Evolutionary conservation across 1,140 invertebrate species (phyloP).

Genomic region (Zaprionus lachaisei): DNA sequence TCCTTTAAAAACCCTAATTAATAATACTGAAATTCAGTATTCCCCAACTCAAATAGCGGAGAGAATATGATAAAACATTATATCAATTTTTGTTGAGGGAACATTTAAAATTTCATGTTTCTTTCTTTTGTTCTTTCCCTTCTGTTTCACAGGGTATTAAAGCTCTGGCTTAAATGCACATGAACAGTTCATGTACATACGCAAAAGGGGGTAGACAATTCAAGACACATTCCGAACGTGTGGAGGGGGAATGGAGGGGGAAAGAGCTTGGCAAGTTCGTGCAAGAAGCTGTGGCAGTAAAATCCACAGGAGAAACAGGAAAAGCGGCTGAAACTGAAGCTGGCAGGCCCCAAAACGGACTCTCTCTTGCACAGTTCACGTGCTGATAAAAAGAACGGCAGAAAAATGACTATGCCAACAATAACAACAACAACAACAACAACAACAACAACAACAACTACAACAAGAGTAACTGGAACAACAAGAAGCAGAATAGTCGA

Average conservation of each 20-base stretch:
- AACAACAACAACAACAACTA: slow-evolving; percentile 32
- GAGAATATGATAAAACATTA: background rate
- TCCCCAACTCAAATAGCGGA: too few relatives aligned
- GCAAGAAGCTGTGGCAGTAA: slow-evolving; percentile 14
- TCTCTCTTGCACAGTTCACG: slow-evolving; percentile 56
- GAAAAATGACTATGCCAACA: slow-evolving; percentile 66
- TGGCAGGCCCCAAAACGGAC: slow-evolving; percentile 49
- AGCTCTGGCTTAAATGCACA: background rate
- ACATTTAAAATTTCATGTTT: background rate
- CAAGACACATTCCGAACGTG: slow-evolving; percentile 34
- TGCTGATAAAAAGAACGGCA: slow-evolving; percentile 80
- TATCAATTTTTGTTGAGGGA: background rate
- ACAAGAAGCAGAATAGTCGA: slow-evolving; percentile 24
- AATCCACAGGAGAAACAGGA: slow-evolving; percentile 13
- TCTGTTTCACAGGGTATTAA: background rate
- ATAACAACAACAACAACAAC: slow-evolving; percentile 26
- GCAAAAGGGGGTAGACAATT: slow-evolving; percentile 54
- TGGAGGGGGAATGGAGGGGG: background rate
- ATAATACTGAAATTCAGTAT: background rate
- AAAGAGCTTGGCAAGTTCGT: background rate
- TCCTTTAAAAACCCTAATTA: background rate
- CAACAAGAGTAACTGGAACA: slow-evolving; percentile 55
- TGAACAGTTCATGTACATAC: background rate
- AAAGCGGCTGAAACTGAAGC: slow-evolving; percentile 30
- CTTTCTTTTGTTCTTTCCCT: background rate